phyloP scores from a whole-genome alignment of 2,113 vertebrate species.

The Elachura formosa region DNA sequence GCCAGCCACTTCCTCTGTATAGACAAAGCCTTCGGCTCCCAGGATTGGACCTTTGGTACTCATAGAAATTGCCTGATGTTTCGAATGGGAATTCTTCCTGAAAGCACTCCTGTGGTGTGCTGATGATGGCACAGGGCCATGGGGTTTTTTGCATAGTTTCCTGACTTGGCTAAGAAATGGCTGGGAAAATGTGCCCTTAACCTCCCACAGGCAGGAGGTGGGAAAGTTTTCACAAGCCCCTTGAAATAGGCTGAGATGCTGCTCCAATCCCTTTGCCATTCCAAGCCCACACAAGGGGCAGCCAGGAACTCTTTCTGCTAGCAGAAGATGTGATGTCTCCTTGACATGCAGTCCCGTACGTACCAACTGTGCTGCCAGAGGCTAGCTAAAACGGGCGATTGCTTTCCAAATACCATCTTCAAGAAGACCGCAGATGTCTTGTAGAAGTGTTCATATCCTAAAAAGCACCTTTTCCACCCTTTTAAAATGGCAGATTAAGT shows the following conservation, averaged over 20 bases:
- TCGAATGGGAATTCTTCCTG: accelerated
- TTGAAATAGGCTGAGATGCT: not conserved
- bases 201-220: not conserved
- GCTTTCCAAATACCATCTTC: not conserved
- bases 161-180: not conserved
- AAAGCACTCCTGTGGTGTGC: accelerated
- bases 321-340: not conserved
- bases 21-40: not conserved
- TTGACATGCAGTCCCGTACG: accelerated
- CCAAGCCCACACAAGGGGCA: not conserved
- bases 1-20: not conserved
- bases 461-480: not conserved
- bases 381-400: not conserved
- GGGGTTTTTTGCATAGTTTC: not conserved
- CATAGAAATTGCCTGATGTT: accelerated
- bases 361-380: not conserved
- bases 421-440: not conserved
- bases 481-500: conserved; percentile 32
- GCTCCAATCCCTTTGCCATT: not conserved
- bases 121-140: not conserved
- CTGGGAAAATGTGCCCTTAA: not conserved
- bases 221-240: not conserved
- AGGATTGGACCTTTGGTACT: not conserved
- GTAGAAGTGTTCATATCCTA: not conserved
- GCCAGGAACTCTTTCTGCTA: not conserved